Evolutionary conservation across 2,113 vertebrate species (phyloP).

Genomic region (Melozone crissalis): DNA sequence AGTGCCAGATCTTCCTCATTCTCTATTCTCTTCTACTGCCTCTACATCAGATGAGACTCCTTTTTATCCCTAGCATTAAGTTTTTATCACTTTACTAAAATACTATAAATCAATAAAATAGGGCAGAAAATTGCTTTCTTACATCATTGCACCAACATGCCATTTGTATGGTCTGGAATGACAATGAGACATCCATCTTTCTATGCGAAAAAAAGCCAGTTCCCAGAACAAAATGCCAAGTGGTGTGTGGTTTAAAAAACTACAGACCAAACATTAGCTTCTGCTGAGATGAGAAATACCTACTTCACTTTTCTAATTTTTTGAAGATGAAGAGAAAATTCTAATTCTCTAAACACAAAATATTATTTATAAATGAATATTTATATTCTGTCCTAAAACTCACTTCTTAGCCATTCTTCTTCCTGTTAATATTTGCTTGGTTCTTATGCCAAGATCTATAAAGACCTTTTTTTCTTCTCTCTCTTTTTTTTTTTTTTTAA

Average conservation of each 20-base stretch:
- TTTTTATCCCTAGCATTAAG: constrained; percentile 56
- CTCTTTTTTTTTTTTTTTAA: constrained; percentile 20
- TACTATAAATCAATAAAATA: constrained; percentile 69
- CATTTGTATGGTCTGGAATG: constrained; percentile 48
- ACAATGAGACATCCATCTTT: constrained; percentile 67
- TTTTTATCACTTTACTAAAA: constrained; percentile 70
- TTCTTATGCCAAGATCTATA: constrained; percentile 49
- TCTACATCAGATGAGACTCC: constrained; percentile 8
- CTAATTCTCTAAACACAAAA: constrained; percentile 23
- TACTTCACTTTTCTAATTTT: background rate
- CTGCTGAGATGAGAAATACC: background rate
- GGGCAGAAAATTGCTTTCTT: constrained; percentile 71
- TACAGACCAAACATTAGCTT: constrained; percentile 10
- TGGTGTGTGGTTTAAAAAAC: background rate
- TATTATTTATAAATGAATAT: constrained; percentile 41
- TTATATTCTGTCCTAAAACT: constrained; percentile 4
- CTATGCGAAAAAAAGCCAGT: constrained; percentile 11
- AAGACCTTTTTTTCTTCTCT: background rate
- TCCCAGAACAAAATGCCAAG: constrained; percentile 9
- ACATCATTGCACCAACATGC: constrained; percentile 63
- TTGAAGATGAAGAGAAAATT: constrained; percentile 50
- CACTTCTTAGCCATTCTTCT: constrained; percentile 5
- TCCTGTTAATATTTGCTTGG: constrained; percentile 43
- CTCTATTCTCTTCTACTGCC: constrained; percentile 10
- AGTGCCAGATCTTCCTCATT: background rate